A percentile compares a stretch with the other conserved stretches of the same genome.
Conservation (phyloP, 2,888 invertebrate genomes). For the Dysmachus trigonus region DNA sequence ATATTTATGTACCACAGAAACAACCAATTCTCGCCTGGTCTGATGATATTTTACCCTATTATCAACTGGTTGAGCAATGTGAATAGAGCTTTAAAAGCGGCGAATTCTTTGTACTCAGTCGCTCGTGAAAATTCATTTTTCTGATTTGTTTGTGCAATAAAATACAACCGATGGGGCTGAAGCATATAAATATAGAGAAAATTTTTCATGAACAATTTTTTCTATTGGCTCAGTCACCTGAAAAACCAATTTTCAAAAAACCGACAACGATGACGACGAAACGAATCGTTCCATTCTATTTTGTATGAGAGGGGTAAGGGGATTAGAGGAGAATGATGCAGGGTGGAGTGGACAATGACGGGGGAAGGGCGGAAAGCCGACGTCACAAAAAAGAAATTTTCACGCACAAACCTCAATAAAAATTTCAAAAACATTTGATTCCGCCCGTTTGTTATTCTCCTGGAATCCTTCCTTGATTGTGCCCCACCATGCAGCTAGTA, state of each 20-base stretch:
- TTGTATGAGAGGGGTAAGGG: not conserved
- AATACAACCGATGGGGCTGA: not conserved
- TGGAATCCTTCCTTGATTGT: not conserved
- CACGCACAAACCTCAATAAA: constrained; percentile 33
- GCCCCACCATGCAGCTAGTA: not conserved
- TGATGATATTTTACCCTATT: constrained; percentile 31
- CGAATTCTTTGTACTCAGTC: constrained; percentile 11
- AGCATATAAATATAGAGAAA: constrained; percentile 26
- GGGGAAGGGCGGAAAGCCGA: not conserved
- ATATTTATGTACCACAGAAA: too few species aligned
- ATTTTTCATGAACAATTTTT: constrained; percentile 17
- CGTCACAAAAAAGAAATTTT: not conserved
- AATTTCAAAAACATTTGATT: constrained; percentile 31
- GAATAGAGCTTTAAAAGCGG: constrained; percentile 20
- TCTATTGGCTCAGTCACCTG: constrained; percentile 35
- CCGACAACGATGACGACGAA: not conserved
- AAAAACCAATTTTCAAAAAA: constrained; percentile 33
- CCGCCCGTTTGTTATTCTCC: not conserved
- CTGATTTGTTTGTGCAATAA: constrained; percentile 23
- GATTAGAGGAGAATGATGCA: not conserved
- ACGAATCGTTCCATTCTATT: not conserved
- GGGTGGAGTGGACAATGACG: not conserved
- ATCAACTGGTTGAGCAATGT: constrained; percentile 46
- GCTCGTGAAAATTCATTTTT: not conserved
- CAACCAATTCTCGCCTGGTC: not conserved